phyloP scores from a whole-genome alignment of 1,140 invertebrate genomes.

The Zaprionus ornatus region DNA sequence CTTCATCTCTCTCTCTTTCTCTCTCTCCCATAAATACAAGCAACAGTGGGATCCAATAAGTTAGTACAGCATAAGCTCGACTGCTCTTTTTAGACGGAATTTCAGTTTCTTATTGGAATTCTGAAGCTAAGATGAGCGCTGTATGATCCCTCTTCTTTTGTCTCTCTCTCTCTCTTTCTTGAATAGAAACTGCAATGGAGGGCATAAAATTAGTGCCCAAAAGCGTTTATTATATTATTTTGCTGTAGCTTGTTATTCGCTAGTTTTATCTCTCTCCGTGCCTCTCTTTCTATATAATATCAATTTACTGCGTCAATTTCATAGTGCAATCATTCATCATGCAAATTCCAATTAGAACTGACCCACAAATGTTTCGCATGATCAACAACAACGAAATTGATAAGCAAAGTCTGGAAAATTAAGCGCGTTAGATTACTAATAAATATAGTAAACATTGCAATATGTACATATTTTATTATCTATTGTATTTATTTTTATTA shows the following conservation, averaged over 20 bases:
- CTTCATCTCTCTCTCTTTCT: no score
- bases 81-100: no score
- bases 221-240: not conserved
- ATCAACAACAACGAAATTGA: not conserved
- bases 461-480: not conserved
- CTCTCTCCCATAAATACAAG: no score
- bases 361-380: not conserved
- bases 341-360: not conserved
- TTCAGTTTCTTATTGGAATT: no score
- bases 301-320: not conserved
- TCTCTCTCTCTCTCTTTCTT: not conserved
- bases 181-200: not conserved
- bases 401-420: not conserved
- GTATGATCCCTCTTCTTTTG: not conserved
- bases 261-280: no score
- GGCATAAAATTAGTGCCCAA: not conserved
- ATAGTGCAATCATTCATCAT: not conserved
- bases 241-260: not conserved
- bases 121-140: no score
- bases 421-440: not conserved
- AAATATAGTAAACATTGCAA: not conserved
- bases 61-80: not conserved
- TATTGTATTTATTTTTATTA: constrained; percentile 6
- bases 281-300: not conserved
- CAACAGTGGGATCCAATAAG: not conserved